These are phyloP conservation scores for Drosophila auraria DNA, from an alignment of 1,140 invertebrate genomes.

Conservation along the genomic window DNA sequence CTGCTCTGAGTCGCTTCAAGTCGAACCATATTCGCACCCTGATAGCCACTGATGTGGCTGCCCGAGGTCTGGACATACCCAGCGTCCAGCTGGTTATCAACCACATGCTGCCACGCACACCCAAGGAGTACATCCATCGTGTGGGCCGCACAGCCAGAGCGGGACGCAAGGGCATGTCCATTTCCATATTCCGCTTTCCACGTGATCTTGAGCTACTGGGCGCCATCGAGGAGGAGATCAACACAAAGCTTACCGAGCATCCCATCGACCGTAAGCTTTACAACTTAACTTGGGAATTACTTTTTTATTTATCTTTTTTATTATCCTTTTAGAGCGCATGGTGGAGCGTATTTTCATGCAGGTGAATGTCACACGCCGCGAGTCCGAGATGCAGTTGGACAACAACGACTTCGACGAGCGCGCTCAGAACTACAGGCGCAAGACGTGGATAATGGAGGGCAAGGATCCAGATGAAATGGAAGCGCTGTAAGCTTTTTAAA, in stretches of 20 bases:
- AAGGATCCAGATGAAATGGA: slow-evolving; percentile 92
- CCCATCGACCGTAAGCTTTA: slow-evolving; percentile 91
- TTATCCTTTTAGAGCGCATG: slow-evolving; percentile 71
- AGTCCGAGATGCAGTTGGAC: slow-evolving; percentile 96
- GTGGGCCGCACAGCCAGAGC: slow-evolving; percentile 98
- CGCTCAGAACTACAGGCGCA: slow-evolving; percentile 94
- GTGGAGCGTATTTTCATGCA: slow-evolving; percentile 92
- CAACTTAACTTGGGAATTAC: background rate
- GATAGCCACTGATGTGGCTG: slow-evolving; percentile 98
- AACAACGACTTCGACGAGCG: slow-evolving; percentile 96
- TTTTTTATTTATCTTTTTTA: background rate
- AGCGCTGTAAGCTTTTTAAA: slow-evolving; percentile 82
- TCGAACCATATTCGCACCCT: slow-evolving; percentile 94
- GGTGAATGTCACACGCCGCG: slow-evolving; percentile 94
- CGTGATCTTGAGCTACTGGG: slow-evolving; percentile 95
- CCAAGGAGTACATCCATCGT: slow-evolving; percentile 98
- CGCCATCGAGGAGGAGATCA: slow-evolving; percentile 94
- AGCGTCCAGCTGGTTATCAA: slow-evolving; percentile 97
- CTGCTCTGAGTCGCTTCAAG: slow-evolving; percentile 93
- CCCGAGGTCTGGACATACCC: slow-evolving; percentile 95
- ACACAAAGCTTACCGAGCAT: slow-evolving; percentile 93
- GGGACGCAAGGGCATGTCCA: slow-evolving; percentile 93
- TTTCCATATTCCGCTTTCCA: slow-evolving; percentile 95
- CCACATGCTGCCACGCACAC: slow-evolving; percentile 94
- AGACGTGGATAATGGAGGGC: slow-evolving; percentile 94